Evolutionary conservation across 35 echinoderm and acorn worm species (phyloP).

Genomic region (Ophioderma brevispina): DNA sequence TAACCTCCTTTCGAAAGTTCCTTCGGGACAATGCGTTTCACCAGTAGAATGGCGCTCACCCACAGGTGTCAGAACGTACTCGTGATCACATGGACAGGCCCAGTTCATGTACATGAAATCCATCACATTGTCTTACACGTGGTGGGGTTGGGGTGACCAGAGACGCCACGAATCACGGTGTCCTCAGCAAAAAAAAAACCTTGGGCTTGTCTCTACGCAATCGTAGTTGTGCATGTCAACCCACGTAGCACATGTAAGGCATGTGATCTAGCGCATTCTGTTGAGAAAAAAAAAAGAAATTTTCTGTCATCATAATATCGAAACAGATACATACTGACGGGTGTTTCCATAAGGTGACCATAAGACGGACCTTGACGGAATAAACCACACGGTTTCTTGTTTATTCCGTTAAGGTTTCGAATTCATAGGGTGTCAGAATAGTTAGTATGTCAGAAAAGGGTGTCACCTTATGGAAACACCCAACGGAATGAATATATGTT

Average conservation of each 20-base stretch:
- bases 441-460: too few species aligned
- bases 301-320: too few species aligned
- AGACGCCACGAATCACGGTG: neutral
- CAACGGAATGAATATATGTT: too few species aligned
- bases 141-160: constrained; percentile 59
- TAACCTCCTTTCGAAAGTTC: neutral
- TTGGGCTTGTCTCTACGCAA: neutral
- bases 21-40: constrained; percentile 18
- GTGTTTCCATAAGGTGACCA: too few species aligned
- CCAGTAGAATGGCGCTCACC: neutral
- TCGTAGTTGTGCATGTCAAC: neutral
- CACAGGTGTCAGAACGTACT: neutral
- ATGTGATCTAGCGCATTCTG: too few species aligned
- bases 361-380: too few species aligned
- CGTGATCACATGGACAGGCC: constrained; percentile 16
- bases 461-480: too few species aligned
- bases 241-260: neutral
- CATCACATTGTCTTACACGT: constrained; percentile 36
- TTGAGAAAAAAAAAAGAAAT: too few species aligned
- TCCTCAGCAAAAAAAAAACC: neutral
- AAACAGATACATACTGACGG: too few species aligned
- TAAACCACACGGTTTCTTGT: too few species aligned
- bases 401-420: too few species aligned
- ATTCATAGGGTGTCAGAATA: too few species aligned
- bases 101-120: neutral